Evolutionary conservation across 2,113 vertebrate genomes (phyloP), one percentile per base, ranked within the genome.

Genomic region (Phrynocephalus versicolor): DNA sequence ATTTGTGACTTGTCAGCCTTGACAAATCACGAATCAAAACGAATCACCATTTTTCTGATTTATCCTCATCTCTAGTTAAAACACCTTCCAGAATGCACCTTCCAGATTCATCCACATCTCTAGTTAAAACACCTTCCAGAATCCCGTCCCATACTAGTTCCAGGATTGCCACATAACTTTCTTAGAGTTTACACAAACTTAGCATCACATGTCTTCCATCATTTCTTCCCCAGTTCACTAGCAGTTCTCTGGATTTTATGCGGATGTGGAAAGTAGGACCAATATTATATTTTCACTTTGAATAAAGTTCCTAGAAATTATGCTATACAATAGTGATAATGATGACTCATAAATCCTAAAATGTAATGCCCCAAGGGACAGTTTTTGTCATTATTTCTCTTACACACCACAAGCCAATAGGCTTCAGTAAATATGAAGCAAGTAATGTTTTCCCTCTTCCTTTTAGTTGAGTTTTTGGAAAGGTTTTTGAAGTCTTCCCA

Each of bases 401-500:
- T 60, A 80, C 76, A 85, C 3, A 80, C 6, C 37, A 16, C 70
- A 62, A 23, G 67, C 84, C 84, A 85, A 64, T n/a, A 33, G 67
- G 37, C 55, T 79, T 62, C 57, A 51, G 67, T 33, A 10, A 62
- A 73, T 80, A 79, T 0, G 25, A 16, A 92, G 64, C n/a, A 91
- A 92, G 89, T 90, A 30, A 30, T 67, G 10, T 30, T 12, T 86
- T 91, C 86, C 89, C 87, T 62, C 64, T 85, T 90, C 90, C 88
- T 0, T 37, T 1, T 88, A 87, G 84, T n/a, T 81, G 89, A 85
- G 88, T 87, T 86, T 92, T 82, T 76, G 35, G 90, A 88, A 93
- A 93, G 85, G 2, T 70, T 90, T 93, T 86, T 93, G 90, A 94
- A 93, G 90, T 37, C 88, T 89, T 86, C 92, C 82, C 81, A 83